A percentile compares a stretch with the other conserved stretches of the same genome.
phyloP scores from a whole-genome alignment of 2,888 invertebrate species.

The Megaustenia siamemsis region DNA sequence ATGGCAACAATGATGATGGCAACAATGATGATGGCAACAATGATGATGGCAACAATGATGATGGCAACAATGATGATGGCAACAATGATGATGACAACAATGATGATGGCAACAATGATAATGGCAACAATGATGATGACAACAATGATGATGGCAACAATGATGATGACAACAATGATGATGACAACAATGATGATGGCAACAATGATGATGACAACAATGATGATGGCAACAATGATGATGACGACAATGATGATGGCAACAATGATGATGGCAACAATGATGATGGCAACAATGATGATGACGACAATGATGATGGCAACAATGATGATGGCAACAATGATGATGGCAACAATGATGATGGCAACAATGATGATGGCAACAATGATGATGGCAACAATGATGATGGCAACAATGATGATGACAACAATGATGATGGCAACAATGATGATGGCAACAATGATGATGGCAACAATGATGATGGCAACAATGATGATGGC shows the following conservation, averaged over 20 bases:
- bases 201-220: background rate
- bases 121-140: background rate
- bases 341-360: background rate
- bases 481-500: background rate
- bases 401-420: background rate
- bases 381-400: background rate
- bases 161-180: slow-evolving; percentile 16
- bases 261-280: background rate
- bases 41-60: background rate
- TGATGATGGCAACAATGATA: slow-evolving; percentile 11
- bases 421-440: background rate
- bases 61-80: background rate
- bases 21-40: background rate
- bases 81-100: background rate
- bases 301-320: background rate
- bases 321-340: background rate
- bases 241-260: background rate
- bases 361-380: background rate
- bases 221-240: background rate
- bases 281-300: background rate
- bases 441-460: background rate
- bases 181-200: background rate
- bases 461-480: background rate
- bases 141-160: slow-evolving; percentile 3
- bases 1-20: background rate